phyloP scores from a whole-genome alignment of 2,113 vertebrate species.

The Rhabdornis inornatus region DNA sequence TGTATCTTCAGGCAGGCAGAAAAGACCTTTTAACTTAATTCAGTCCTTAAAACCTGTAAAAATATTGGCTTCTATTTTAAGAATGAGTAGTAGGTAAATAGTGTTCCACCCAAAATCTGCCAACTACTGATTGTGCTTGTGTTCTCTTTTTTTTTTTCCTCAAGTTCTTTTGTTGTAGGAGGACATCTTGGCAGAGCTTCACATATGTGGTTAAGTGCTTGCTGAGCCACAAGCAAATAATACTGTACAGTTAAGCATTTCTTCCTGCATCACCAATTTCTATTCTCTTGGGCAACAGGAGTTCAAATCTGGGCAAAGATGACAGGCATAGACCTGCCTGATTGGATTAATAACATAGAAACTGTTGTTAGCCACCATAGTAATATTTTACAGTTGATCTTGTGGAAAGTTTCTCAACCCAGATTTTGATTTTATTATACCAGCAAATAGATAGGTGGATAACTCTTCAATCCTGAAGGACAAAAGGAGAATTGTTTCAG shows the following conservation, averaged over 20 bases:
- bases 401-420: not conserved
- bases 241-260: conserved; percentile 48
- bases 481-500: not conserved
- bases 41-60: conserved; percentile 11
- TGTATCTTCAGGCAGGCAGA: not conserved
- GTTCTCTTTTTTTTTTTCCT: not conserved
- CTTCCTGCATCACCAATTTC: conserved; percentile 49
- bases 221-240: conserved; percentile 39
- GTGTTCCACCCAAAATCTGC: not conserved
- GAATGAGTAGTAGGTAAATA: conserved; percentile 44
- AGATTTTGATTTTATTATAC: not conserved
- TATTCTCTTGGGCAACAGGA: conserved; percentile 41
- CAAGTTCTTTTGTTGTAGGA: conserved; percentile 55
- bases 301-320: conserved; percentile 50
- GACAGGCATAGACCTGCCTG: conserved; percentile 16
- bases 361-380: not conserved
- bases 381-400: conserved; percentile 8
- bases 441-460: not conserved
- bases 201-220: conserved; percentile 44
- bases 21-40: not conserved
- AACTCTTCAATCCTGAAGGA: not conserved
- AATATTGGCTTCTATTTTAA: conserved; percentile 37
- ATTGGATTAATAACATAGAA: conserved; percentile 36
- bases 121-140: conserved; percentile 34
- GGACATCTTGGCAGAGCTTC: conserved; percentile 31